These are phyloP conservation scores for Parochlus steinenii DNA, from an alignment of 2,888 invertebrate genomes.

Conservation along the genomic window DNA sequence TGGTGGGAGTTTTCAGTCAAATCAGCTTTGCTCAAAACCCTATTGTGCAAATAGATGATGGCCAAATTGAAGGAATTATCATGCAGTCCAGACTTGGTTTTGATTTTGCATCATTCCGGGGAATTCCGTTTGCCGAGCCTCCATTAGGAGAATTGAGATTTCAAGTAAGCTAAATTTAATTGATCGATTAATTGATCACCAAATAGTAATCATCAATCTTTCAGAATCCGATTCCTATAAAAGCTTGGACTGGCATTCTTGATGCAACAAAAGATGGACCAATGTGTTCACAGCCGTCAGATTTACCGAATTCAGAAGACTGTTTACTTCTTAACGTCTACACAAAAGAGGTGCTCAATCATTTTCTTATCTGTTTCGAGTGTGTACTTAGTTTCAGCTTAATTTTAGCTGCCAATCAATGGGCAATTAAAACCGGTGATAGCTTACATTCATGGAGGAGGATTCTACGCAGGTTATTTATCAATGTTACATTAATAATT, in stretches of 20 bases:
- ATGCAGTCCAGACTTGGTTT: slow-evolving; percentile 24
- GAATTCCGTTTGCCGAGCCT: slow-evolving; percentile 27
- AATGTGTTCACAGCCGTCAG: slow-evolving; percentile 34
- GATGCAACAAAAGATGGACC: slow-evolving; percentile 42
- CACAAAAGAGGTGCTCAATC: slow-evolving; percentile 21
- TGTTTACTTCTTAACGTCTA: slow-evolving; percentile 48
- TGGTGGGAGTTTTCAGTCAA: no score
- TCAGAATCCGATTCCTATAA: slow-evolving; percentile 34
- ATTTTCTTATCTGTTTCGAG: no score
- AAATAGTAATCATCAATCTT: slow-evolving; percentile 4
- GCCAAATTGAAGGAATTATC: slow-evolving; percentile 27
- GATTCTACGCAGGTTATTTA: slow-evolving; percentile 17
- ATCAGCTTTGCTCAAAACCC: no score
- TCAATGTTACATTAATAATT: no score
- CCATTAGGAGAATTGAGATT: slow-evolving; percentile 25
- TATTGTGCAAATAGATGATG: slow-evolving; percentile 14
- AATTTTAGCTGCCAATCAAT: no score
- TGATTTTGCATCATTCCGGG: slow-evolving; percentile 28
- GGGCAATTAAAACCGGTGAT: slow-evolving; percentile 18
- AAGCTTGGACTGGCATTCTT: slow-evolving; percentile 33
- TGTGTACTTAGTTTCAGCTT: no score
- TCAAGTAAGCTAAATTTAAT: slow-evolving; percentile 14
- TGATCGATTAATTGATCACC: not conserved
- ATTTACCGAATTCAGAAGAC: slow-evolving; percentile 44
- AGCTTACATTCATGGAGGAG: slow-evolving; percentile 24